phyloP scores from a whole-genome alignment of 2,113 vertebrate genomes.

The Galemys pyrenaicus region DNA sequence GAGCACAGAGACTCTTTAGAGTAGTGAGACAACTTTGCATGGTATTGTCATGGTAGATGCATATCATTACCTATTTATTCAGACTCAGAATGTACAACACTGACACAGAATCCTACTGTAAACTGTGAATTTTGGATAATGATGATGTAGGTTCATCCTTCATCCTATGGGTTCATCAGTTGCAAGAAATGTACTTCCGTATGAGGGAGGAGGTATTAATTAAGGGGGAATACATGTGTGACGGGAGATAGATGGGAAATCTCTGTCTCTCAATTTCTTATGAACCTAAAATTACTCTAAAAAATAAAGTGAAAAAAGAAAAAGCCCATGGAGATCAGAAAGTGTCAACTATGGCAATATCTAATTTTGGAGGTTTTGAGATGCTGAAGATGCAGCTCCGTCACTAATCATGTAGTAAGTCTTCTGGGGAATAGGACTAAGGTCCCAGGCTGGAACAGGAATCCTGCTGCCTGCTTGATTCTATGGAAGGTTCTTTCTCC shows the following conservation, averaged over 20 bases:
- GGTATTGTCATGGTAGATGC: neutral
- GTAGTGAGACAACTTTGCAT: neutral
- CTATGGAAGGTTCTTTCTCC: neutral
- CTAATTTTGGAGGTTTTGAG: constrained; percentile 4
- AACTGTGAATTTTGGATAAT: neutral
- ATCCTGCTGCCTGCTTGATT: neutral
- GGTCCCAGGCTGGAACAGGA: neutral
- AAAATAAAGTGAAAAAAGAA: neutral
- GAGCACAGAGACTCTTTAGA: neutral
- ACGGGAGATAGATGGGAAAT: neutral
- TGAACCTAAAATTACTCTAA: neutral
- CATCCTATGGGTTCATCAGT: neutral
- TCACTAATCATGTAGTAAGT: neutral
- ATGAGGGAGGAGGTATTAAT: neutral
- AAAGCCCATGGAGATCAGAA: neutral
- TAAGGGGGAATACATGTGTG: neutral
- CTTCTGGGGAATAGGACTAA: neutral
- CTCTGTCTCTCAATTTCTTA: neutral
- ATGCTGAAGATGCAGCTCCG: neutral
- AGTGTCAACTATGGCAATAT: neutral
- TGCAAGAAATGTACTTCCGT: neutral
- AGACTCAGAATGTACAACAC: neutral
- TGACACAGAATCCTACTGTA: neutral
- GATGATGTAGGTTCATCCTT: neutral
- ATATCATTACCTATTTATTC: neutral